Evolutionary conservation across 2,797 vertebrate genomes (phyloP), one percentile per base, ranked within the genome.

Genomic region (Lepilemur septentrionalis): DNA sequence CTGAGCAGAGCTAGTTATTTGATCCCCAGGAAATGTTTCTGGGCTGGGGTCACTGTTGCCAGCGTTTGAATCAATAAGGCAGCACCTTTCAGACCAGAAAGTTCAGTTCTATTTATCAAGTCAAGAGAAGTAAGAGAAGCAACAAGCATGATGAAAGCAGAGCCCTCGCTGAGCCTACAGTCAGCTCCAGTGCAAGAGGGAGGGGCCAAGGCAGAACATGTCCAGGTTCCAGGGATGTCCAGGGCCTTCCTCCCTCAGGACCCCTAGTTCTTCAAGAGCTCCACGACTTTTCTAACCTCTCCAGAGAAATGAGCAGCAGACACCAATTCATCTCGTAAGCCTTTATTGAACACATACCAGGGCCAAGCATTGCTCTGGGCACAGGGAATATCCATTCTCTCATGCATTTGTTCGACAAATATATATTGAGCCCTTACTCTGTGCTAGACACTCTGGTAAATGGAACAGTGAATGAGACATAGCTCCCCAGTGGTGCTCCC

Each of bases 21-120:
- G 97, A 98, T 97, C 97, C 95, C 87, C 97, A 98, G 97, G 97
- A 98, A 98, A 94, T 98, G 97, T 97, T 97, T 97, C 96, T 97
- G 91, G 84, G 91, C 72, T 18, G 14, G 95, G 97, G 97, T 98
- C 97, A 97, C 89, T 93, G 76, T 97, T 87, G 93, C 93, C 89
- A 90, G 95, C 57, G 23, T 96, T 97, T 81, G 96, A 97, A 96
- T 97, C 95, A 96, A 94, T 86, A 97, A 96, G 94, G 81, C 96
- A 95, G 87, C 91, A 95, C 95, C 95, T 96, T 65, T 95, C 48
- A 63, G 97, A 81, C 90, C 89, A 94, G 85, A 96, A 38, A 78
- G 96, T 95, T 97, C 78, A 96, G 52, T 95, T 91, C 96, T 91
- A 94, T 97, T 97, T 93, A 91, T 97, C 95, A 97, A 93, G 52